Percentiles rank a stretch among this genome's conserved stretches.
Conservation (phyloP, 2,888 invertebrate species). For the Harmothoe impar region DNA sequence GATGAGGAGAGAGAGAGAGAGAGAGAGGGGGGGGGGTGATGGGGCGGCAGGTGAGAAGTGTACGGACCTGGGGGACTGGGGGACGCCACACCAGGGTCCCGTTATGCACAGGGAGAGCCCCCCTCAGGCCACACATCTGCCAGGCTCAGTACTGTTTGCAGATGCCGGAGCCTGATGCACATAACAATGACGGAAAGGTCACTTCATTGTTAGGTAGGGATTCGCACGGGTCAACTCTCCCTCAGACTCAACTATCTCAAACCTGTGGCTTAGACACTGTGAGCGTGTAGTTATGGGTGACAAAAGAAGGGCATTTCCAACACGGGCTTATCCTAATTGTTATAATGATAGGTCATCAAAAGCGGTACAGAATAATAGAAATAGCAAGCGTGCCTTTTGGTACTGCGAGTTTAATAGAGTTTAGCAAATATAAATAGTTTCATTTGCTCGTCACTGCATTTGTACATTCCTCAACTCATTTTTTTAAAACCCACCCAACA, state of each 20-base stretch:
- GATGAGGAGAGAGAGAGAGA: neutral
- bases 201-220: constrained; percentile 13
- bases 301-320: no score
- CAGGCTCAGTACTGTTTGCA: constrained; percentile 43
- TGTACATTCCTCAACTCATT: no score
- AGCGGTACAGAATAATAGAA: no score
- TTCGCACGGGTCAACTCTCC: neutral
- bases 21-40: neutral
- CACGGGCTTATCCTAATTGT: no score
- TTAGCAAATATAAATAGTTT: no score
- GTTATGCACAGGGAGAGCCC: constrained; percentile 1
- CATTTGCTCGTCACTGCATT: no score
- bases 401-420: no score
- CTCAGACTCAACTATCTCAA: neutral
- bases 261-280: no score
- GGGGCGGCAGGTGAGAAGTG: constrained; percentile 5
- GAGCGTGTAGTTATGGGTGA: no score
- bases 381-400: no score
- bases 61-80: neutral
- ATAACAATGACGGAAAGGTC: constrained; percentile 48
- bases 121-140: constrained; percentile 60
- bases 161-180: constrained; percentile 17
- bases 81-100: constrained; percentile 6
- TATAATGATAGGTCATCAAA: no score
- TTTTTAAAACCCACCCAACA: no score